Percentiles rank a stretch among this genome's conserved stretches.
Conservation (phyloP, 2,113 vertebrate genomes). For the Nerophis ophidion region DNA sequence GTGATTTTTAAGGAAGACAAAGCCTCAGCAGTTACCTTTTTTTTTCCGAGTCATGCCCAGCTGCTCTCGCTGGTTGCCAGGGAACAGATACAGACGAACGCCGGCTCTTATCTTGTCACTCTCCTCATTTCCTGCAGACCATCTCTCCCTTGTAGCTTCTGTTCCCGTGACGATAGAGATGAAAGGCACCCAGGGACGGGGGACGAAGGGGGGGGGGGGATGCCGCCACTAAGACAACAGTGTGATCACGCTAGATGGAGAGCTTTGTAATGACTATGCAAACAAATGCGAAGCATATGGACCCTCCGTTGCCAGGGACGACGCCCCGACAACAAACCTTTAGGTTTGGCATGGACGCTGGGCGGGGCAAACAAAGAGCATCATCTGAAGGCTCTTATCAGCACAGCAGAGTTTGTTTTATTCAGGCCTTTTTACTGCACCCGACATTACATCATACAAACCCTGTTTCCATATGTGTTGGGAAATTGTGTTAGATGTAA, state of each 20-base stretch:
- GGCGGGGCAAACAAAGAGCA: constrained; percentile 3
- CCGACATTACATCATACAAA: too few species aligned
- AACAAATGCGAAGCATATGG: constrained; percentile 59
- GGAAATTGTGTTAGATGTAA: too few species aligned
- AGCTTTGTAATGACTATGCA: constrained; percentile 55
- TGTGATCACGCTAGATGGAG: constrained; percentile 33
- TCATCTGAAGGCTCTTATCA: constrained; percentile 21
- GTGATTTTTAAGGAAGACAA: constrained; percentile 9
- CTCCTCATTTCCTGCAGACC: constrained; percentile 72
- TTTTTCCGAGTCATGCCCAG: constrained; percentile 28
- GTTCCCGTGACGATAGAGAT: constrained; percentile 53
- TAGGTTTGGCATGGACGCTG: not conserved
- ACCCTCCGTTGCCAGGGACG: constrained; percentile 42
- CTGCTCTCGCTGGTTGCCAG: constrained; percentile 58
- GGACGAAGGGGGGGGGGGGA: constrained; percentile 1
- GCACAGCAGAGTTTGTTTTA: constrained; percentile 27
- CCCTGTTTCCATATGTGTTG: too few species aligned
- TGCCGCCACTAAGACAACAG: constrained; percentile 35
- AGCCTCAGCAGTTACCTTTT: constrained; percentile 31
- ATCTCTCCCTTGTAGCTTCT: constrained; percentile 57
- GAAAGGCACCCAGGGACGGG: constrained; percentile 15
- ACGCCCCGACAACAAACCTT: constrained; percentile 29
- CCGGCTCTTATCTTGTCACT: constrained; percentile 68
- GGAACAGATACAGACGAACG: constrained; percentile 67
- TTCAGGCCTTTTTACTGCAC: too few species aligned